phyloP scores from a whole-genome alignment of 2,888 invertebrate genomes.

The Dendrolimus pini region DNA sequence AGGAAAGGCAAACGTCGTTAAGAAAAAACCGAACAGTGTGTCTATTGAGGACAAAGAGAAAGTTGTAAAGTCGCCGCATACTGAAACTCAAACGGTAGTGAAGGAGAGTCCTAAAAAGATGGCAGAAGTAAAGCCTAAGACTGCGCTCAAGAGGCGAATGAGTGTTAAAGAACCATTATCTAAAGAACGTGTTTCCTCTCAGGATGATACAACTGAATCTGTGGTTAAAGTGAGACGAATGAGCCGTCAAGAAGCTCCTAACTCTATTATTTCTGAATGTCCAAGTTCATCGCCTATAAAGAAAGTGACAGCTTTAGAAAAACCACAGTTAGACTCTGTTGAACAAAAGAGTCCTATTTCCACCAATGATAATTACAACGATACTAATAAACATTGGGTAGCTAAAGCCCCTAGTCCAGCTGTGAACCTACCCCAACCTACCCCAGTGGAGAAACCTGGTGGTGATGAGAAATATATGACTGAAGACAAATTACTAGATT shows the following conservation, averaged over 20 bases:
- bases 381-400: constrained; percentile 56
- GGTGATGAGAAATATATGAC: constrained; percentile 67
- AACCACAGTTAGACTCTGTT: constrained; percentile 19
- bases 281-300: constrained; percentile 33
- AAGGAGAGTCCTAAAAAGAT: constrained; percentile 45
- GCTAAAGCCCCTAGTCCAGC: constrained; percentile 58
- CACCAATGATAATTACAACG: constrained; percentile 39
- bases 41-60: constrained; percentile 53
- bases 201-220: constrained; percentile 24
- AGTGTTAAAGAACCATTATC: constrained; percentile 31
- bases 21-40: constrained; percentile 29
- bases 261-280: constrained; percentile 15
- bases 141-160: constrained; percentile 22
- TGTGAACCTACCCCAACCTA: constrained; percentile 31
- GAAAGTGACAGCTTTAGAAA: constrained; percentile 25
- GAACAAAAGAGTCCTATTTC: constrained; percentile 38
- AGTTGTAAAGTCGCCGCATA: constrained; percentile 18
- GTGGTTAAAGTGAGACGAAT: constrained; percentile 23
- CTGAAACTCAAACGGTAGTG: constrained; percentile 16
- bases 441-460: constrained; percentile 58
- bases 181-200: constrained; percentile 20
- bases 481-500: constrained; percentile 61
- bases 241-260: constrained; percentile 17
- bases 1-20: constrained; percentile 19
- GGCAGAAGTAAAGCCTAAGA: constrained; percentile 39